Conservation (phyloP, 2,113 vertebrate species). For the Apteryx owenii region DNA sequence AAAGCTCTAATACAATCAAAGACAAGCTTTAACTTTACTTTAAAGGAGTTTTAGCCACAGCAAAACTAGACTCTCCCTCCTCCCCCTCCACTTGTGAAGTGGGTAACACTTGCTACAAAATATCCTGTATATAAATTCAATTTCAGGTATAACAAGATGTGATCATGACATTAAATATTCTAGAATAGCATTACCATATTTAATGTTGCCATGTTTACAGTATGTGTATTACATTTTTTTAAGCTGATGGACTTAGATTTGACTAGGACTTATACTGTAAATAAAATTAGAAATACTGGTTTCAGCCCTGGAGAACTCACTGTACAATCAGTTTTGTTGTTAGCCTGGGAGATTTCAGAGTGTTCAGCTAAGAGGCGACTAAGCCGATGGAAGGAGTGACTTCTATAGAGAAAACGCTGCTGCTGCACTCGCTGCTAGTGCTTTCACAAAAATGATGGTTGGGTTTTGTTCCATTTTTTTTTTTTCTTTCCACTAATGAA, state of each 20-base stretch:
- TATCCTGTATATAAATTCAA: conserved; percentile 76
- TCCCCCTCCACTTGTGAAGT: conserved; percentile 62
- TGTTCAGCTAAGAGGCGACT: conserved; percentile 19
- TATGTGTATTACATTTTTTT: conserved; percentile 73
- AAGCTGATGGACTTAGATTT: conserved; percentile 77
- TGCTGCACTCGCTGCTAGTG: conserved; percentile 25
- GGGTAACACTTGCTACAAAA: conserved; percentile 75
- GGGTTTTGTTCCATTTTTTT: neutral
- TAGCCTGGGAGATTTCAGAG: conserved; percentile 56
- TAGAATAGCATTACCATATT: conserved; percentile 81
- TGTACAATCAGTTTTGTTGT: conserved; percentile 59
- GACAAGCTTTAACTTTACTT: conserved; percentile 87
- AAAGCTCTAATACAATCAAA: conserved; percentile 75
- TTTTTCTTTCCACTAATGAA: neutral
- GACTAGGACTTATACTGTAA: conserved; percentile 77
- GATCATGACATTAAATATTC: conserved; percentile 80
- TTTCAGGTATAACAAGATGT: conserved; percentile 78
- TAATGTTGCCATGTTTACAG: conserved; percentile 83
- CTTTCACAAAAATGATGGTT: neutral
- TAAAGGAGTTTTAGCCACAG: conserved; percentile 76
- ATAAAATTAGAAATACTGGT: conserved; percentile 73
- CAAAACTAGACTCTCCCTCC: conserved; percentile 63
- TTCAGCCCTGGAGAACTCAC: conserved; percentile 70
- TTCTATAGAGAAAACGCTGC: conserved; percentile 15
- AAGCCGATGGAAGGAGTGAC: conserved; percentile 21